Evolutionary conservation across 2,888 invertebrate genomes (phyloP), one percentile per base, ranked within the genome.

Genomic region (Leptopterna dolabrata): DNA sequence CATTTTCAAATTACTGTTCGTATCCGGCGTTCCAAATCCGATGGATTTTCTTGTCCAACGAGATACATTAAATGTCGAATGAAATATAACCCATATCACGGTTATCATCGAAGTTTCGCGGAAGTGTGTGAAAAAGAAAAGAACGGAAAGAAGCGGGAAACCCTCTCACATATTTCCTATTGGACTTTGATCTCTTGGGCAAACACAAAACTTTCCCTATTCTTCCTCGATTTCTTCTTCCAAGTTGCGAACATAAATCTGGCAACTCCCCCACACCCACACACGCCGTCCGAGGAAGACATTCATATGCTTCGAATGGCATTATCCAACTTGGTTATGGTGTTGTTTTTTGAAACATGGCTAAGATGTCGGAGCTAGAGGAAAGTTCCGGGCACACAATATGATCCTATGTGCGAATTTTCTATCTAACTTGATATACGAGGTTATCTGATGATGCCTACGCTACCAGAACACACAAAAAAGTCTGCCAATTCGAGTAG

Each of bases 111-210:
- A 36, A 36, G 16, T 36, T 73, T n/a, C 16, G 43, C n/a, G n/a
- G 43, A 76, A 76, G 19, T 41, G 19, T 41, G 43, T 36, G 36
- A 76, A 43, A 36, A 43, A 19, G 19, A 76, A 29, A 19, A 76
- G 4, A 36, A 36, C 30, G 76, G 19, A 71, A 19, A 24, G 27
- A 16, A n/a, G 16, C 0, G 4, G 36, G 36, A 36, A n/a, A n/a
- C n/a, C 6, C 43, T 29, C 36, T 78, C 43, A 43, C 43, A 78
- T 78, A 78, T 78, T 78, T 78, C 43, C 43, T 78, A 78, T 78
- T 45, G 78, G 73, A 73, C 36, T 73, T 73, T 73, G 73, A 73
- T 73, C 73, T 73, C 73, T 73, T 73, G 73, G 73, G 73, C 36
- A 36, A 73, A 73, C 73, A 73, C 73, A 73, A 36, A 73, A 73